Evolutionary conservation across 1,140 invertebrate genomes (phyloP).

Genomic region (Hylaeus volcanicus): DNA sequence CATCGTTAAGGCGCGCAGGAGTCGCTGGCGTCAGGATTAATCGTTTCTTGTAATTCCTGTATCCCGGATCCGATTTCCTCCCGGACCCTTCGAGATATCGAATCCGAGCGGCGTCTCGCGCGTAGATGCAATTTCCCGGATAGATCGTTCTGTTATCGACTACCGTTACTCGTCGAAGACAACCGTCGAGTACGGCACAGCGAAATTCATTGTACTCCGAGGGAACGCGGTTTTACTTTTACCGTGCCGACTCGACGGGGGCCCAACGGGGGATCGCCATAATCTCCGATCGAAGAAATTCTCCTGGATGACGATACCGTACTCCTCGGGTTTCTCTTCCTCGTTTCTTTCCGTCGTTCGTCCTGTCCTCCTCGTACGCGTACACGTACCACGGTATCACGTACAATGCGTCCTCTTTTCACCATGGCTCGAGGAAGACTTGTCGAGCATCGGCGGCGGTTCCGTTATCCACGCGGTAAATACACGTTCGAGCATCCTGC

Average conservation of each 20-base stretch:
- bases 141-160: conserved; percentile 13
- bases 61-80: conserved; percentile 2
- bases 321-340: conserved; percentile 24
- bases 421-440: conserved; percentile 1
- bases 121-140: conserved; percentile 24
- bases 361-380: background rate
- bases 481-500: conserved; percentile 48
- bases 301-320: conserved; percentile 21
- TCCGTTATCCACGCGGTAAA: conserved; percentile 60
- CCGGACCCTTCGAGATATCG: conserved; percentile 10
- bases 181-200: background rate
- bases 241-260: background rate
- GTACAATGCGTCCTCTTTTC: conserved; percentile 18
- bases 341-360: conserved; percentile 41
- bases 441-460: conserved; percentile 28
- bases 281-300: conserved; percentile 38
- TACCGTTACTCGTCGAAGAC: conserved; percentile 34
- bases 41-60: background rate
- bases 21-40: background rate
- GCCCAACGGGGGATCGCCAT: background rate
- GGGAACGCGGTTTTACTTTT: conserved; percentile 39
- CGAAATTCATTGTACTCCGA: conserved; percentile 21
- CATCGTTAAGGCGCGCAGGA: background rate
- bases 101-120: background rate
- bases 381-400: background rate